A percentile compares a stretch with the other conserved stretches of the same genome.
These are phyloP conservation scores for Saccostrea echinata DNA, from an alignment of 1,140 invertebrate genomes.

Conservation along the genomic window DNA sequence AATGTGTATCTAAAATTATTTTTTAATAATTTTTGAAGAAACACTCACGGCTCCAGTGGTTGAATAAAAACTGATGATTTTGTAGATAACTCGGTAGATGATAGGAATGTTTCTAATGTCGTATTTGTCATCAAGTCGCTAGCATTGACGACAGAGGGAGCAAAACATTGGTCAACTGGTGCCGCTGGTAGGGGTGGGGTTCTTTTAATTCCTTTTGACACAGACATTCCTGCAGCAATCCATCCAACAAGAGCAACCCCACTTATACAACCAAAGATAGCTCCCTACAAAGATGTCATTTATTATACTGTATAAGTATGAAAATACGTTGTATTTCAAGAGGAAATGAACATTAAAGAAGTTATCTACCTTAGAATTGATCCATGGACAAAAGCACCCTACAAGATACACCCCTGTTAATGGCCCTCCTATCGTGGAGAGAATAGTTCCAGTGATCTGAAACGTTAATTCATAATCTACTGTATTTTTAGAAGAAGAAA, in stretches of 20 bases:
- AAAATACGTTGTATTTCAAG: background rate
- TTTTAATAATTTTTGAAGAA: background rate
- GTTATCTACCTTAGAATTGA: constrained; percentile 72
- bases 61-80: background rate
- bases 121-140: background rate
- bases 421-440: constrained; percentile 74
- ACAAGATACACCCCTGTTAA: constrained; percentile 77
- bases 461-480: background rate
- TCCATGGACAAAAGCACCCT: constrained; percentile 75
- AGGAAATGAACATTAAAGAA: background rate
- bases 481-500: too few relatives aligned
- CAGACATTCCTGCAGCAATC: constrained; percentile 45
- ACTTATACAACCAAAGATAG: constrained; percentile 31
- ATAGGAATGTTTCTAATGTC: background rate
- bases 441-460: constrained; percentile 68
- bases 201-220: constrained; percentile 44
- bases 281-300: constrained; percentile 22
- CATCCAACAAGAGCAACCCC: constrained; percentile 42
- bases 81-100: background rate
- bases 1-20: too few relatives aligned
- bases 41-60: background rate
- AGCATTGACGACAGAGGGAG: background rate
- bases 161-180: constrained; percentile 42
- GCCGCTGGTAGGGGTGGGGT: constrained; percentile 44
- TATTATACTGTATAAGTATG: too few relatives aligned